These are phyloP conservation scores for Rhaphigaster nebulosa DNA, from an alignment of 2,888 invertebrate species.

Conservation along the genomic window DNA sequence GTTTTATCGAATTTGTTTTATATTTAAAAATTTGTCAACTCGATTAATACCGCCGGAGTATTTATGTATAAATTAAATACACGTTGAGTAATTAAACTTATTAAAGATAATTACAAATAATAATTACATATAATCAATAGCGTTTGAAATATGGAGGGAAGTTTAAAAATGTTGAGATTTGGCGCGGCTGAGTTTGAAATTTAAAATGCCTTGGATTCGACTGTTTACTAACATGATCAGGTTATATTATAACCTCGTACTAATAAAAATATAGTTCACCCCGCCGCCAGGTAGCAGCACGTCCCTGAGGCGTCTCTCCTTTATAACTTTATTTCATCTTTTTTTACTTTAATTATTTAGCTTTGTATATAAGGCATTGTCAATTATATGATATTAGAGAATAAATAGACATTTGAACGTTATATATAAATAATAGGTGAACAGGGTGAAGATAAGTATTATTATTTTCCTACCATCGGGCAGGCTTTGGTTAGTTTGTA, in stretches of 20 bases:
- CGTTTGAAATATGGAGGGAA: constrained; percentile 43
- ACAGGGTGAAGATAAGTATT: not conserved
- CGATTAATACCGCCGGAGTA: not conserved
- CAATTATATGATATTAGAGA: not conserved
- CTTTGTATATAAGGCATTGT: not conserved
- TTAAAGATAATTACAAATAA: not conserved
- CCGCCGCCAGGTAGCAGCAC: constrained; percentile 51
- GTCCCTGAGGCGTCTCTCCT: not conserved
- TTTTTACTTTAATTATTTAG: constrained; percentile 9
- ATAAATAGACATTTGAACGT: not conserved
- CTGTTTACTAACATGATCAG: constrained; percentile 57
- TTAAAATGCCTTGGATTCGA: constrained; percentile 41
- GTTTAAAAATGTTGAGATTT: constrained; percentile 49
- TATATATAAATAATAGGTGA: not conserved
- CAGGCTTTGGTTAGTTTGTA: constrained; percentile 48
- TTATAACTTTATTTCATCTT: constrained; percentile 45
- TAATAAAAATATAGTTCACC: constrained; percentile 33
- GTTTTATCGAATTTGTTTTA: constrained; percentile 1
- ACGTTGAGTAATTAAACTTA: not conserved
- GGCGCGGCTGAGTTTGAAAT: constrained; percentile 55
- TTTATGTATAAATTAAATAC: not conserved
- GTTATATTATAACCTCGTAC: constrained; percentile 57
- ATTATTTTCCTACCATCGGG: not conserved
- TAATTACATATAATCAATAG: not conserved
- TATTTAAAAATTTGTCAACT: not conserved